Evolutionary conservation across 1,140 invertebrate genomes (phyloP).

Genomic region (Aphelenchoides avenae): DNA sequence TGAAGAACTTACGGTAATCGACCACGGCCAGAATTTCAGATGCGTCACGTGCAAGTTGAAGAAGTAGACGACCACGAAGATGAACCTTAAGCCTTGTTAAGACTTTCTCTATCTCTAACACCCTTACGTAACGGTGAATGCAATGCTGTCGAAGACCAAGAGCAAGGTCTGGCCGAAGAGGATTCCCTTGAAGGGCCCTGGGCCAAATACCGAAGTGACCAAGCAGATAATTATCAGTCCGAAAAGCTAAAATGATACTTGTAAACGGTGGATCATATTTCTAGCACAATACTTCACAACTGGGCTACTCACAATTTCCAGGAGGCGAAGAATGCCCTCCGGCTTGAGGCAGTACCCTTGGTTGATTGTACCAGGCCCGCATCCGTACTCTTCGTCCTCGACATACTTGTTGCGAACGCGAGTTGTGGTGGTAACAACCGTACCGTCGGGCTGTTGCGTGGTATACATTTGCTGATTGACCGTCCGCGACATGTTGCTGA

Average conservation of each 20-base stretch:
- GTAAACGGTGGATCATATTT: too few species aligned
- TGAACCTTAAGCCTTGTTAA: slow-evolving; percentile 56
- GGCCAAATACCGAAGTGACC: slow-evolving; percentile 53
- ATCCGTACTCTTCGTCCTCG: slow-evolving; percentile 18
- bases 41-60: slow-evolving; percentile 51
- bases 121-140: slow-evolving; percentile 44
- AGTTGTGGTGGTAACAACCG: slow-evolving; percentile 27
- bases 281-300: too few species aligned
- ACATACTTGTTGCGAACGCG: slow-evolving; percentile 10
- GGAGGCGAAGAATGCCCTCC: slow-evolving; percentile 47
- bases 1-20: slow-evolving; percentile 23
- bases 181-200: slow-evolving; percentile 59
- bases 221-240: slow-evolving; percentile 52
- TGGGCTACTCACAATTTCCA: slow-evolving; percentile 49
- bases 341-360: slow-evolving; percentile 48
- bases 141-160: slow-evolving; percentile 39
- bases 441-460: slow-evolving; percentile 29
- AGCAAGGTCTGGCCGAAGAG: slow-evolving; percentile 57
- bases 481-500: too few species aligned
- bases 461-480: too few species aligned
- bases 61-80: slow-evolving; percentile 54
- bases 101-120: too few species aligned
- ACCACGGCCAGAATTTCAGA: slow-evolving; percentile 55
- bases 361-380: slow-evolving; percentile 24
- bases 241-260: slow-evolving; percentile 43